Conservation (phyloP, 2,797 vertebrate species). For the Onychomys torridus region DNA sequence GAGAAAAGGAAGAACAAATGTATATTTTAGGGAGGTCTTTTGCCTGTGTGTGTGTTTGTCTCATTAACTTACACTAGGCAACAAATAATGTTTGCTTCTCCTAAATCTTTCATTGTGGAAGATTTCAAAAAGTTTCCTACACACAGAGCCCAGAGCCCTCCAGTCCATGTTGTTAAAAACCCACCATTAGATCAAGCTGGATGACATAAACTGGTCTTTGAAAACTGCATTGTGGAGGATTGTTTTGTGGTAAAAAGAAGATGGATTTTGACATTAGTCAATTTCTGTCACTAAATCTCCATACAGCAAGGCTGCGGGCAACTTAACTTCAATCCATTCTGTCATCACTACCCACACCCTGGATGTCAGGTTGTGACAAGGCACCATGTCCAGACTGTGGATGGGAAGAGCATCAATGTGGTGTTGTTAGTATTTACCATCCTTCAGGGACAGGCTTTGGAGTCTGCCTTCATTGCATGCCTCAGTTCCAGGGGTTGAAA, state of each 20-base stretch:
- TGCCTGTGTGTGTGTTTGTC: background rate
- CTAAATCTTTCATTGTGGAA: background rate
- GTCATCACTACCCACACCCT: background rate
- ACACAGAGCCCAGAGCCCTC: background rate
- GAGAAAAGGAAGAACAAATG: background rate
- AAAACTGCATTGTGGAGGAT: background rate
- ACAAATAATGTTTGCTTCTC: background rate
- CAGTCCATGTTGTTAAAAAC: background rate
- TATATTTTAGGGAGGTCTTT: background rate
- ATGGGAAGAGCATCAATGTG: background rate
- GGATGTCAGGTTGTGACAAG: background rate
- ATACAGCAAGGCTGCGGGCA: background rate
- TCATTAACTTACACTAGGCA: background rate
- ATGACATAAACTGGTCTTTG: background rate
- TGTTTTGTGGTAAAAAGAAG: background rate
- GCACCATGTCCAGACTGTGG: accelerated
- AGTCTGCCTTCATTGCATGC: background rate
- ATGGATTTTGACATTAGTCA: background rate
- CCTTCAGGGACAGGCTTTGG: background rate
- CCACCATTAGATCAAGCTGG: background rate
- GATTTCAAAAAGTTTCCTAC: background rate
- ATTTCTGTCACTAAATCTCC: background rate
- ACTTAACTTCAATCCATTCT: background rate
- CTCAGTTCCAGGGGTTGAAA: background rate
- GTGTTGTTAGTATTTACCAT: background rate